These are phyloP conservation scores for Protobothrops flavoviridis DNA, from an alignment of 2,113 vertebrate genomes.

Conservation along the genomic window DNA sequence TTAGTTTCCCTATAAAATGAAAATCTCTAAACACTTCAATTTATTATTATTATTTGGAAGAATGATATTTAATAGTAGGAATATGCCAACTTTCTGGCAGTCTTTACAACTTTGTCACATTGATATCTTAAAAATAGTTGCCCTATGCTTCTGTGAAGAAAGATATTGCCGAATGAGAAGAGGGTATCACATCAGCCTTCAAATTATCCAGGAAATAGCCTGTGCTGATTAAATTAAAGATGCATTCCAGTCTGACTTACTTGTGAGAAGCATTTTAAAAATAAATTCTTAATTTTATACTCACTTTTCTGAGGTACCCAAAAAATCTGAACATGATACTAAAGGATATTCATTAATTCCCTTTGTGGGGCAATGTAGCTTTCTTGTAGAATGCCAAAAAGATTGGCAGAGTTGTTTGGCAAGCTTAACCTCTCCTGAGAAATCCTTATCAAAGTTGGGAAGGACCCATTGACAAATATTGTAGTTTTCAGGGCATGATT, in stretches of 20 bases:
- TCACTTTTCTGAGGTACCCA: not conserved
- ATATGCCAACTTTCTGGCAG: not conserved
- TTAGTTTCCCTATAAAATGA: not conserved
- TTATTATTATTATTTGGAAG: not conserved
- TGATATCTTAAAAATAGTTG: not conserved
- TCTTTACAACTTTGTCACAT: not conserved
- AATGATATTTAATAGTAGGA: not conserved
- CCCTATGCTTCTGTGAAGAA: not conserved
- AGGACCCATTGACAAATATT: not conserved
- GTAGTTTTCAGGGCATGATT: not conserved
- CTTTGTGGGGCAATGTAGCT: not conserved
- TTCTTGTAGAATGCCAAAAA: not conserved
- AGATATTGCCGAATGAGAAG: not conserved
- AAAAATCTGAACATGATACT: not conserved
- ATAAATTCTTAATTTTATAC: not conserved
- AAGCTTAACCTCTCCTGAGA: not conserved
- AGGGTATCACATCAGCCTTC: not conserved
- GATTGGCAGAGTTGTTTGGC: not conserved
- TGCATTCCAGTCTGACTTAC: not conserved
- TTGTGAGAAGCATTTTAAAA: not conserved
- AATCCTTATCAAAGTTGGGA: not conserved
- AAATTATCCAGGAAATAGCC: not conserved
- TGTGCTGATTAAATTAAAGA: not conserved
- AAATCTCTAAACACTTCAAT: not conserved
- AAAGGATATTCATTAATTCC: not conserved